A percentile compares a stretch with the other conserved stretches of the same genome.
phyloP scores from a whole-genome alignment of 2,113 vertebrate genomes.

The Lamprologus lemairii region DNA sequence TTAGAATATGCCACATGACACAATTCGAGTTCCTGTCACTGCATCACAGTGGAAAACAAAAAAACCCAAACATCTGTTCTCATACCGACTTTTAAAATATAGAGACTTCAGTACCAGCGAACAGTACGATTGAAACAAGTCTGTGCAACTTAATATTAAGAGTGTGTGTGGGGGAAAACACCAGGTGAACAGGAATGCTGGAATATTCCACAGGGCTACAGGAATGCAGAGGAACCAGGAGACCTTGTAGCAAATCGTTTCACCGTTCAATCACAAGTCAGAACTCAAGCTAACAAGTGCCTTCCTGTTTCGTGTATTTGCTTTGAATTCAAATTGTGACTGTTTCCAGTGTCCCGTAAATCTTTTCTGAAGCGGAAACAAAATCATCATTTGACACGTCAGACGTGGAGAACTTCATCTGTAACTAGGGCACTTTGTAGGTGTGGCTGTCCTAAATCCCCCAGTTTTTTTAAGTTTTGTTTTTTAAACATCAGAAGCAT shows the following conservation, averaged over 20 bases:
- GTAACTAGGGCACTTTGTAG: neutral
- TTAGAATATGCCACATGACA: accelerated
- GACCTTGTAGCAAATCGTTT: neutral
- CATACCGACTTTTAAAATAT: neutral
- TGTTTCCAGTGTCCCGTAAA: neutral
- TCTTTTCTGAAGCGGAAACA: neutral
- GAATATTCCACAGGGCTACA: constrained; percentile 39
- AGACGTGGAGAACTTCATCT: neutral
- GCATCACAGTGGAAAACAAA: neutral
- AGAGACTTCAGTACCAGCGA: neutral
- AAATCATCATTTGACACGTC: neutral
- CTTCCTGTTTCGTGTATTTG: constrained; percentile 18
- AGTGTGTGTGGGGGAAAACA: neutral
- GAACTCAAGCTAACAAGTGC: constrained; percentile 6
- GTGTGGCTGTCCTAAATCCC: neutral
- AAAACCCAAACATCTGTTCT: neutral
- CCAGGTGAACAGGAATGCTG: constrained; percentile 6
- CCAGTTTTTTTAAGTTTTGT: neutral
- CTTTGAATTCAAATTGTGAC: neutral
- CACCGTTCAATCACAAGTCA: constrained; percentile 23
- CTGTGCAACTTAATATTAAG: neutral
- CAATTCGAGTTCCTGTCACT: neutral
- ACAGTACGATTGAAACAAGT: neutral
- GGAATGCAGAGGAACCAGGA: constrained; percentile 59
- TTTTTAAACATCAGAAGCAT: neutral